Percentiles rank a stretch among this genome's conserved stretches.
phyloP scores from a whole-genome alignment of 2,113 vertebrate genomes.

The Alligator sinensis region DNA sequence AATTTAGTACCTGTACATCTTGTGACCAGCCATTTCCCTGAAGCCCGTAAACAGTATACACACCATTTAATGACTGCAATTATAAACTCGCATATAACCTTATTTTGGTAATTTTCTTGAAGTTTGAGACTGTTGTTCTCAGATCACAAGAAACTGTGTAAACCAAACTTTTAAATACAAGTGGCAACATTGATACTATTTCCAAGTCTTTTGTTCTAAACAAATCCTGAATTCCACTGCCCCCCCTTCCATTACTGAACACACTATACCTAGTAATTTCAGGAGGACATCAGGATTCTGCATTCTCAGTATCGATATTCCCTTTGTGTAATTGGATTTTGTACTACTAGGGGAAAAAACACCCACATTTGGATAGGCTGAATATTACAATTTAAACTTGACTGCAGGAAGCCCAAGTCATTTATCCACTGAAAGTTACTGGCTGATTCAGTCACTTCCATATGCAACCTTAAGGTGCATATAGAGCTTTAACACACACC shows the following conservation, averaged over 20 bases:
- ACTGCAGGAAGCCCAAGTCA: no score
- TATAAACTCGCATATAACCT: accelerated
- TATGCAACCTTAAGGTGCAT: no score
- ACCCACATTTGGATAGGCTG: neutral
- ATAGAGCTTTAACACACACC: no score
- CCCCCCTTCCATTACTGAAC: accelerated
- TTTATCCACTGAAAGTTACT: no score
- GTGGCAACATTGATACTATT: accelerated
- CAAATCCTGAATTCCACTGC: accelerated
- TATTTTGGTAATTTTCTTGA: accelerated
- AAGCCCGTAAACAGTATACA: accelerated
- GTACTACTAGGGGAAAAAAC: accelerated
- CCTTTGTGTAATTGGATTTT: accelerated
- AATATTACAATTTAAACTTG: accelerated
- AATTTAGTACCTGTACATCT: accelerated
- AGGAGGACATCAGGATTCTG: accelerated
- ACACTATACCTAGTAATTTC: accelerated
- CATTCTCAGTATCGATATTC: accelerated
- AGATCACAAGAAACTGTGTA: neutral
- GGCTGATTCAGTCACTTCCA: no score
- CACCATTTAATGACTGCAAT: accelerated
- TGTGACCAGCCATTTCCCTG: accelerated
- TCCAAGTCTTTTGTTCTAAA: no score
- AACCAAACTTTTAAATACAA: accelerated
- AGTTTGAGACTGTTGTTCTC: no score